These are phyloP conservation scores for Oscheius sp. DNA, from an alignment of 2,888 invertebrate genomes.

Conservation along the genomic window DNA sequence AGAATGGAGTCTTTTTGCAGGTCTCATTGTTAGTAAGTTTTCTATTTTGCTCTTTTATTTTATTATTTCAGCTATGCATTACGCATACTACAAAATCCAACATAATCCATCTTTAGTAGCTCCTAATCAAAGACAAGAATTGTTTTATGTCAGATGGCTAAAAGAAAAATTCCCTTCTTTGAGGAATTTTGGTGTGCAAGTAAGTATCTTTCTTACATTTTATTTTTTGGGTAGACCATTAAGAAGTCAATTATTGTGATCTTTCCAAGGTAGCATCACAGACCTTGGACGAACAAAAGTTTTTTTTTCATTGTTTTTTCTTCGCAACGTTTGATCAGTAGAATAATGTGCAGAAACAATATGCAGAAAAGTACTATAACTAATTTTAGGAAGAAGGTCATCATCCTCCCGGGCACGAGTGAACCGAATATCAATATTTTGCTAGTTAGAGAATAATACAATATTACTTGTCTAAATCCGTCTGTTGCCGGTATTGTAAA, in stretches of 20 bases:
- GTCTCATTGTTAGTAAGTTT: constrained; percentile 52
- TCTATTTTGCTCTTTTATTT: neutral
- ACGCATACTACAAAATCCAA: constrained; percentile 65
- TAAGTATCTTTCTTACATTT: neutral
- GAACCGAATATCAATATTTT: too few species aligned
- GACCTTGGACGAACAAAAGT: too few species aligned
- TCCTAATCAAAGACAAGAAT: constrained; percentile 56
- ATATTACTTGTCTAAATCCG: too few species aligned
- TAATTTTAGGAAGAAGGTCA: neutral
- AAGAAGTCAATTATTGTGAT: neutral
- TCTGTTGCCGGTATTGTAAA: too few species aligned
- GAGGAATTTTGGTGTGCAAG: constrained; percentile 47
- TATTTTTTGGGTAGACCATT: neutral
- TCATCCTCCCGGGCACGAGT: constrained; percentile 7
- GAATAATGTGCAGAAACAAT: too few species aligned
- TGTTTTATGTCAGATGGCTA: constrained; percentile 63
- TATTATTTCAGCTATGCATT: constrained; percentile 55
- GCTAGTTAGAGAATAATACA: too few species aligned
- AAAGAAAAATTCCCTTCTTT: constrained; percentile 60
- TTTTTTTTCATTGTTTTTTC: too few species aligned
- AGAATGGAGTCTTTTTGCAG: constrained; percentile 51
- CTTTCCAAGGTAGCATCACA: neutral
- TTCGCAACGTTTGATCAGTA: too few species aligned
- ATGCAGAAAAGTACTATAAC: too few species aligned
- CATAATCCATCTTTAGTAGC: constrained; percentile 56